phyloP scores from a whole-genome alignment of 2,797 vertebrate genomes.

The Hemibagrus guttatus region DNA sequence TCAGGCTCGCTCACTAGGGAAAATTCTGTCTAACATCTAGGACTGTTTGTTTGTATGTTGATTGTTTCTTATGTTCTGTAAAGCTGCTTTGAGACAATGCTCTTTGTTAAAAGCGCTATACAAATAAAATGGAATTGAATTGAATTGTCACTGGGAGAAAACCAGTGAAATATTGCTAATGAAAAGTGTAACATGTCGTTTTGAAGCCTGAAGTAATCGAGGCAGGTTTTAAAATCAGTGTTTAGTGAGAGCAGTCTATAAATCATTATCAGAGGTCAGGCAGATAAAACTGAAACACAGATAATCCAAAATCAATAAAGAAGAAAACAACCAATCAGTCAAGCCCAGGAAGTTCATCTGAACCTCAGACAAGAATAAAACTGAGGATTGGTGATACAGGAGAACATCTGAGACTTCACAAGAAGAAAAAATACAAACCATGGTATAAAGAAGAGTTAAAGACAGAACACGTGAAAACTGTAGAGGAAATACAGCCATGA shows the following conservation, averaged over 20 bases:
- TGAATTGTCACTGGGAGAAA: too few relatives aligned
- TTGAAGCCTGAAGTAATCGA: too few relatives aligned
- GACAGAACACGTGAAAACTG: background rate
- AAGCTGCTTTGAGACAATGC: too few relatives aligned
- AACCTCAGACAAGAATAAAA: background rate
- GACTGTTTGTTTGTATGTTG: too few relatives aligned
- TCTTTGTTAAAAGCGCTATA: too few relatives aligned
- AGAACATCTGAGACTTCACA: background rate
- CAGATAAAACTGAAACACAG: background rate
- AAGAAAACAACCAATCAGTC: background rate
- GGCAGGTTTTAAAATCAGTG: too few relatives aligned
- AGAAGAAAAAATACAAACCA: background rate
- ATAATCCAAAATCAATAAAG: conserved; percentile 1
- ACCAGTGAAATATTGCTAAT: too few relatives aligned
- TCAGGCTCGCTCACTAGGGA: too few relatives aligned
- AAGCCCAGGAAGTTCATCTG: background rate
- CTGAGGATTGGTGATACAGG: background rate
- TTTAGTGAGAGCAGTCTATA: background rate
- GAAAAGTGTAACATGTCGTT: too few relatives aligned
- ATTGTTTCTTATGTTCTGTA: too few relatives aligned
- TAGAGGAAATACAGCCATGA: background rate
- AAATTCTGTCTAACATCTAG: too few relatives aligned
- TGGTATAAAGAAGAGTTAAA: background rate
- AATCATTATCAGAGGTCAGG: background rate
- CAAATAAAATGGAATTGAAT: too few relatives aligned